Evolutionary conservation across 1,140 invertebrate genomes (phyloP), one percentile per base, ranked within the genome.

Genomic region (Bombus picipes): DNA sequence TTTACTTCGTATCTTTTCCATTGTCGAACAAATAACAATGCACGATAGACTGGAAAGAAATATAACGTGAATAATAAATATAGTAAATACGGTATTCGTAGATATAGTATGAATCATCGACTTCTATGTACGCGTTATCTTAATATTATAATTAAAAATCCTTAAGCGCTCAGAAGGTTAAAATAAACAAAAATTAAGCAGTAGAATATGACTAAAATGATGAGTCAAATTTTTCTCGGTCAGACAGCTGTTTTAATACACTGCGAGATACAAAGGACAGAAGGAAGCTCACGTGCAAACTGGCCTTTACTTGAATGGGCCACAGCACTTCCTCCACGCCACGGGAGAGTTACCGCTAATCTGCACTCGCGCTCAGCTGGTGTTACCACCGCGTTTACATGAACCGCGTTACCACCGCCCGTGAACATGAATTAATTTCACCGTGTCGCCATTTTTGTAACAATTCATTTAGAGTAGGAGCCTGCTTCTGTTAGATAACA

Each of bases 281-380:
- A 13, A 62, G 70, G 78, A 89, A 88, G 80, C 76, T 85, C 84
- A 85, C 88, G 85, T 83, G 84, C 81, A 82, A 90, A 88, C 85
- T 87, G 81, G 90, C 87, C 90, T 91, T 92, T 87, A 88, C 86
- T 82, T 91, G 77, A 91, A 91, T 91, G 90, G 88, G 87, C 79
- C 89, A 86, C 78, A 71, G 85, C 81, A 88, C 68, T 83, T 90
- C 81, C 85, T 89, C 66, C 77, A 34, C 88, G 72, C 53, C 53
- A 71, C 86, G 81, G 70, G 79, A 89, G 85, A 91, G 88, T 91
- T 91, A 91, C 91, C 91, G 91, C 91, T 91, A 91, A 91, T 91
- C 90, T 89, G 87, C 82, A 84, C 87, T 88, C 80, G 81, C 87
- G 87, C 83, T 88, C 89, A 81, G 86, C 89, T 91, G 85, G 87